These are phyloP conservation scores for Nasonia vitripennis DNA, from an alignment of 1,140 invertebrate genomes.

Conservation along the genomic window DNA sequence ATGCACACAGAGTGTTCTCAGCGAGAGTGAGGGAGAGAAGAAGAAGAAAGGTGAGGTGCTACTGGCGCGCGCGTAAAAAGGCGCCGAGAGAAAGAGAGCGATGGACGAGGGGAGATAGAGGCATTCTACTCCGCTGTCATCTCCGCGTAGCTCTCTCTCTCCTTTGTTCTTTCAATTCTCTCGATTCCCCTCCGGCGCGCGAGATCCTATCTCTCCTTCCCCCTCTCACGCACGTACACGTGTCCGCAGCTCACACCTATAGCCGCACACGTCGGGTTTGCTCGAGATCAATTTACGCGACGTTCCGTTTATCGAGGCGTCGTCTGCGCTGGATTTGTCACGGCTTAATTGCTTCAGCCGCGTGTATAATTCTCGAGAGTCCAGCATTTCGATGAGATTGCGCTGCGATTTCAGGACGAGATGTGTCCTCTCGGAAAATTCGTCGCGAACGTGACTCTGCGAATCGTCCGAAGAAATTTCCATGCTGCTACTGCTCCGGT, in stretches of 20 bases:
- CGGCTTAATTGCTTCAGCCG: too few relatives aligned
- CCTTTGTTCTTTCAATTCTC: constrained; percentile 37
- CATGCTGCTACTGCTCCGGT: not conserved
- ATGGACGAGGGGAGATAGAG: constrained; percentile 11
- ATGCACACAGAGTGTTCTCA: too few relatives aligned
- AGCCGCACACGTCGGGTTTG: not conserved
- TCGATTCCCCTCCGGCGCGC: constrained; percentile 8
- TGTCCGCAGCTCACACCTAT: not conserved
- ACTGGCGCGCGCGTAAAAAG: not conserved
- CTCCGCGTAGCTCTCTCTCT: constrained; percentile 22
- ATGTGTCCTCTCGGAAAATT: too few relatives aligned
- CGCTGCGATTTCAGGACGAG: too few relatives aligned
- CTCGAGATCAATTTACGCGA: not conserved
- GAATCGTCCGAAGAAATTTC: not conserved
- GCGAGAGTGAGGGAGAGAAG: not conserved
- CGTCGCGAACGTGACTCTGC: not conserved
- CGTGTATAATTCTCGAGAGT: too few relatives aligned
- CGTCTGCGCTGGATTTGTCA: too few relatives aligned
- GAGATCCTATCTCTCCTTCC: constrained; percentile 45
- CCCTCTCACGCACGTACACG: not conserved
- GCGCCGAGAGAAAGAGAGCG: not conserved
- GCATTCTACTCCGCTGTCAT: constrained; percentile 35
- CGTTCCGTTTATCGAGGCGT: not conserved
- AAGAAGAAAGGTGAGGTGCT: not conserved
- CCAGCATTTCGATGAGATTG: not conserved